Percentiles rank a stretch among this genome's conserved stretches.
Evolutionary conservation across 2,113 vertebrate species (phyloP).

Genomic region (Gadus chalcogrammus): DNA sequence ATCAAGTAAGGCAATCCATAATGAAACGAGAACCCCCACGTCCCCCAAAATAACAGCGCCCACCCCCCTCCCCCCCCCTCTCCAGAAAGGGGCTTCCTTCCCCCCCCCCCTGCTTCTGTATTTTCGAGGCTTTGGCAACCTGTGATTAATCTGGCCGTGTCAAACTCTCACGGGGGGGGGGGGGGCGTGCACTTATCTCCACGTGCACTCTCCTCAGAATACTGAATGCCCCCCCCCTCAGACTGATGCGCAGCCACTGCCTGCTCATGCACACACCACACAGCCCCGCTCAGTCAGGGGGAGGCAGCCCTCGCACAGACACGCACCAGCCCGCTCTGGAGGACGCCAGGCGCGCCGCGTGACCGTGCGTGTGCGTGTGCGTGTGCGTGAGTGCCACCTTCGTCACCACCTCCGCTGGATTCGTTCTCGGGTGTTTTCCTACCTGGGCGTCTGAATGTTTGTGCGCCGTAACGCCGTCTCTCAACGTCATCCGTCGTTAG

Average conservation of each 20-base stretch:
- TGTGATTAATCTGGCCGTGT: slow-evolving; percentile 72
- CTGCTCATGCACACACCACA: slow-evolving; percentile 39
- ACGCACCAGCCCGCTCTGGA: slow-evolving; percentile 46
- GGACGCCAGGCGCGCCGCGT: slow-evolving; percentile 25
- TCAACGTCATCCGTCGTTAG: slow-evolving; percentile 47
- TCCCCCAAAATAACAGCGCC: background rate
- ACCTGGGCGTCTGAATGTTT: slow-evolving; percentile 23
- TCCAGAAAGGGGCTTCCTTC: slow-evolving; percentile 18
- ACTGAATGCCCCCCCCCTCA: slow-evolving; percentile 67
- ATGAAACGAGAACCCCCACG: too few relatives aligned
- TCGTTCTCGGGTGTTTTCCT: slow-evolving; percentile 47
- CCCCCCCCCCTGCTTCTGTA: slow-evolving; percentile 56
- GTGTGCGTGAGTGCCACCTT: background rate
- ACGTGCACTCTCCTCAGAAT: slow-evolving; percentile 67
- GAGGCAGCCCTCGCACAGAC: background rate
- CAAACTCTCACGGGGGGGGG: slow-evolving; percentile 22
- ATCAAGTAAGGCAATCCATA: slow-evolving; percentile 79
- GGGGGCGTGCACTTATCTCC: slow-evolving; percentile 44
- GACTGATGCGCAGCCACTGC: slow-evolving; percentile 48
- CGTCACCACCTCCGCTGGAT: slow-evolving; percentile 21
- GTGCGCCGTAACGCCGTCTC: slow-evolving; percentile 27
- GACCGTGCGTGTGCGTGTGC: slow-evolving; percentile 3
- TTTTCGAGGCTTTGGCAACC: slow-evolving; percentile 61
- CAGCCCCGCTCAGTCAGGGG: too few relatives aligned
- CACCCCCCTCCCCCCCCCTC: too few relatives aligned